phyloP scores from a whole-genome alignment of 2,888 invertebrate species.

The Sinhomidia bicolor region DNA sequence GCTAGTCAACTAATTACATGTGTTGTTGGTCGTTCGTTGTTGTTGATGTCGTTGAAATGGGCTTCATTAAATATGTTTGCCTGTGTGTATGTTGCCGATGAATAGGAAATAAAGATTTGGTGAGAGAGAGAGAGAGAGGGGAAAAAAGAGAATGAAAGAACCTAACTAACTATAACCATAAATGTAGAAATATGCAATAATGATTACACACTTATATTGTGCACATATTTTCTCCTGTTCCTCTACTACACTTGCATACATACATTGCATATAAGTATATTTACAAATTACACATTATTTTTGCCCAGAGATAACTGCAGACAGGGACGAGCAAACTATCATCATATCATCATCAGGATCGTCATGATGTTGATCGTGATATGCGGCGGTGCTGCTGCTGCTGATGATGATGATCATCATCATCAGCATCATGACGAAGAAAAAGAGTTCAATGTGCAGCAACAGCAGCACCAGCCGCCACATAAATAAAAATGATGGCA shows the following conservation, averaged over 20 bases:
- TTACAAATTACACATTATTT: constrained; percentile 17
- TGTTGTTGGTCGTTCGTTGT: constrained; percentile 36
- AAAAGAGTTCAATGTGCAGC: constrained; percentile 54
- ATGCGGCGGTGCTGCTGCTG: background rate
- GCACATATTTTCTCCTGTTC: background rate
- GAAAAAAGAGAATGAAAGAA: constrained; percentile 60
- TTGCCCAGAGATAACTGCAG: background rate
- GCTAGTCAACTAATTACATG: background rate
- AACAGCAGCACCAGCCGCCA: background rate
- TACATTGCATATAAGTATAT: constrained; percentile 18
- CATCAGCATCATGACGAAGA: constrained; percentile 13
- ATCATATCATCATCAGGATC: background rate
- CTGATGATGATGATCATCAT: constrained; percentile 6
- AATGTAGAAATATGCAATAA: too few relatives aligned
- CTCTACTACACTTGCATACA: background rate
- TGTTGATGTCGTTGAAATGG: background rate
- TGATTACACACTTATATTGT: constrained; percentile 42
- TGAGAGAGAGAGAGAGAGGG: too few relatives aligned
- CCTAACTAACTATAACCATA: too few relatives aligned
- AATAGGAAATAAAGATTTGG: constrained; percentile 39
- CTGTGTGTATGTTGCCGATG: constrained; percentile 68
- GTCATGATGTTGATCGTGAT: background rate
- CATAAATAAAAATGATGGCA: constrained; percentile 8
- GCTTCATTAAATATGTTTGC: constrained; percentile 31
- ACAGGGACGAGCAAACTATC: background rate